phyloP scores from a whole-genome alignment of 2,888 invertebrate genomes.

The Eremobia ochroleuca region DNA sequence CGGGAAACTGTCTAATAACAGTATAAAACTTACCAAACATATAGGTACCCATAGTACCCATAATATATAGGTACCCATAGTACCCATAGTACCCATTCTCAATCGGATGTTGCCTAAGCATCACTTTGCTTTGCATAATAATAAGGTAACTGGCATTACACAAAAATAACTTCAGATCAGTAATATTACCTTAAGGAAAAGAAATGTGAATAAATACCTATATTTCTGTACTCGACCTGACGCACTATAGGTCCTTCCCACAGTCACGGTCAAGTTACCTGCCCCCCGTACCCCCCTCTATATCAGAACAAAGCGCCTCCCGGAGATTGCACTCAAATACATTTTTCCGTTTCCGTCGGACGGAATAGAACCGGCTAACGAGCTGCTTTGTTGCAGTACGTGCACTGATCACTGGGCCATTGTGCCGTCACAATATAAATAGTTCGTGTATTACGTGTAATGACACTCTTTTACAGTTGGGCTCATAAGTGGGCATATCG shows the following conservation, averaged over 20 bases:
- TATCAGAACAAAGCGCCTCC: slow-evolving; percentile 71
- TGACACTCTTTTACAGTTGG: not conserved
- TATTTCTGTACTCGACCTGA: not conserved
- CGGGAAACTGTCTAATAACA: too few species aligned
- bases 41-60: not conserved
- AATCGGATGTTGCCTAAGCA: not conserved
- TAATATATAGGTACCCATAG: too few species aligned
- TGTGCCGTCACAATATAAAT: slow-evolving; percentile 44
- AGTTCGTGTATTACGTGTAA: slow-evolving; percentile 23
- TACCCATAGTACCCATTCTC: not conserved
- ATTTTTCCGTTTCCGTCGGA: slow-evolving; percentile 72
- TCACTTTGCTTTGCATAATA: not conserved
- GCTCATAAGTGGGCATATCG: not conserved
- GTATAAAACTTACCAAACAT: not conserved
- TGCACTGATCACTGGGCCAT: slow-evolving; percentile 54
- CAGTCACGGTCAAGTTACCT: slow-evolving; percentile 41
- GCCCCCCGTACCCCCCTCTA: slow-evolving; percentile 19
- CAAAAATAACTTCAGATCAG: not conserved
- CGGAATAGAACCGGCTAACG: slow-evolving; percentile 69
- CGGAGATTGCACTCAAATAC: slow-evolving; percentile 82
- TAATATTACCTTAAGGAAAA: not conserved
- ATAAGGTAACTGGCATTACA: not conserved
- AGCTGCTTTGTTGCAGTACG: slow-evolving; percentile 69
- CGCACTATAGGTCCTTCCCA: not conserved
- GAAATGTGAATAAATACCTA: too few species aligned